Base-by-base conservation (phyloP, 2,888 invertebrate species). In the Cephus rjabovi region DNA sequence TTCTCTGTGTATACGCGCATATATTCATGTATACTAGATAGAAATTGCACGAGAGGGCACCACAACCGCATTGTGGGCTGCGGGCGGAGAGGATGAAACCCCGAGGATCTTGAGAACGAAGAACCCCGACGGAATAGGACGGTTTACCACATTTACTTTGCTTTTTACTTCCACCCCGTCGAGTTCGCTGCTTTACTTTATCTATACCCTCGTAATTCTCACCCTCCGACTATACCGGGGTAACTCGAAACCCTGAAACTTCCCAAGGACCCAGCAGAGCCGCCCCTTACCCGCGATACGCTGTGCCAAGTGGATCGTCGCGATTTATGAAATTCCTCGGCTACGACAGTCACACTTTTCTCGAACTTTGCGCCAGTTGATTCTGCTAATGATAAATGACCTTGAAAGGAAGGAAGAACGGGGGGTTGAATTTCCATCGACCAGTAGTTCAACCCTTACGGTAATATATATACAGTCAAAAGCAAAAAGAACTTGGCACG, bases 111-210 rank as follows among this genome's bases (percentile, higher is more conserved):
- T 70, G 70, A 30, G 70, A 30, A 30, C 31, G 31, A 34, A 34
- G 56, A 56, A 15, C 9, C 71, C 12, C 31, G 31, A 34, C 23
- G 30, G 33, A 12, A 71, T 71, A 34, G 71, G 71, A 23, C 71
- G 71, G 71, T 71, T 71, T 31, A 34, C 31, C 71, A 23, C 15
- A 31, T 34, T 71, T 31, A 71, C 33, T 31, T 71, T 34, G 71
- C 71, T 71, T 71, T 71, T 71, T 71, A 71, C 23, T 71, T 71
- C 33, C 71, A 71, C 71, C 71, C 33, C 33, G 33, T 71, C 71
- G 56, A 23, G 56, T 71, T 12, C 31, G 71, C 31, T 56, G 71
- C 71, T 71, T 70, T 33, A 33, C 40, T 40, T 56, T 56, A 56
- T 56, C 56, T 56, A 3, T 15, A 6, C 2, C 56, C 56, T 56